These are phyloP conservation scores for Villa cingulata DNA, from an alignment of 2,888 invertebrate species.

Conservation along the genomic window DNA sequence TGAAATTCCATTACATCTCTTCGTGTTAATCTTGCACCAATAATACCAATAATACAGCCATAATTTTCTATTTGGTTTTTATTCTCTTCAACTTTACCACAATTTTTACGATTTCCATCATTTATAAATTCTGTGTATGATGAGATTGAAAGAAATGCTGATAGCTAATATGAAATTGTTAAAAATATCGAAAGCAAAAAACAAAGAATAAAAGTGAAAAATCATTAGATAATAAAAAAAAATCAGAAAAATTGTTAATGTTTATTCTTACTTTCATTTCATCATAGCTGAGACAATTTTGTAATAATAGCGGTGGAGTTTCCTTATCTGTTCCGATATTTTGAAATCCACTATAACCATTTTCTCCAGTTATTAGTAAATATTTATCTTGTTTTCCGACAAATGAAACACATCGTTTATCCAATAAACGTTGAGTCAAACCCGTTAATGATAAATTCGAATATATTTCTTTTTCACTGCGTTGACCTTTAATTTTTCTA, in stretches of 20 bases:
- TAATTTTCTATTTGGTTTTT: conserved; percentile 34
- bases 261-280: conserved; percentile 40
- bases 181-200: too few species aligned
- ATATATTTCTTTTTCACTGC: conserved; percentile 32
- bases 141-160: conserved; percentile 41
- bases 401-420: conserved; percentile 41
- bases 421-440: conserved; percentile 41
- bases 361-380: conserved; percentile 33
- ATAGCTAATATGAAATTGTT: conserved; percentile 23
- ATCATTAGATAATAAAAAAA: too few species aligned
- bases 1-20: conserved; percentile 40
- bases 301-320: conserved; percentile 35
- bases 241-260: too few species aligned
- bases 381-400: conserved; percentile 36
- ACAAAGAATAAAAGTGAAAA: background rate
- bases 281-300: conserved; percentile 43
- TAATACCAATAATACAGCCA: conserved; percentile 39
- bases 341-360: conserved; percentile 40
- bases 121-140: conserved; percentile 45
- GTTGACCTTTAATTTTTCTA: conserved; percentile 22
- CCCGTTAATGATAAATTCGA: conserved; percentile 34
- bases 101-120: conserved; percentile 41
- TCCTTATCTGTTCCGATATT: conserved; percentile 39
- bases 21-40: conserved; percentile 38
- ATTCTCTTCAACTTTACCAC: conserved; percentile 32